Conservation (phyloP, 2,113 vertebrate species). For the Sorex fumeus region DNA sequence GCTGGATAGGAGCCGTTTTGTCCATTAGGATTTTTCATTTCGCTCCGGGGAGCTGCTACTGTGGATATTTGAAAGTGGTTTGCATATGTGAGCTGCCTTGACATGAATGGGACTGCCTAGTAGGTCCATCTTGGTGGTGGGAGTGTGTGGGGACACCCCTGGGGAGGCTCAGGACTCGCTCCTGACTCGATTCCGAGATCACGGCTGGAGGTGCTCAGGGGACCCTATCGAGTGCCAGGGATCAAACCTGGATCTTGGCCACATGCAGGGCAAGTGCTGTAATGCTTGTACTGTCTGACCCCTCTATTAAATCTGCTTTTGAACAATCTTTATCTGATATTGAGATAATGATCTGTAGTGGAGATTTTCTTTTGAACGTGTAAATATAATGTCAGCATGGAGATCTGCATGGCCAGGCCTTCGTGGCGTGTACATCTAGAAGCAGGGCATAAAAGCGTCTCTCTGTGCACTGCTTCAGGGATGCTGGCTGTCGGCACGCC, state of each 20-base stretch:
- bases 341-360: conserved; percentile 45
- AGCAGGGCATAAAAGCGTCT: conserved; percentile 45
- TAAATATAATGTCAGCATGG: conserved; percentile 47
- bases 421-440: conserved; percentile 28
- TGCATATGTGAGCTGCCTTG: conserved; percentile 3
- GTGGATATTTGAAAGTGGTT: conserved; percentile 12
- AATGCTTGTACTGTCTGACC: too few relatives aligned
- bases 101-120: background rate
- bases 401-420: conserved; percentile 67
- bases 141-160: too few relatives aligned
- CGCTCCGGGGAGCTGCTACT: background rate
- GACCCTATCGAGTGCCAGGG: too few relatives aligned
- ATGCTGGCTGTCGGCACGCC: background rate
- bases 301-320: background rate
- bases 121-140: background rate
- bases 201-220: too few relatives aligned
- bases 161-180: too few relatives aligned
- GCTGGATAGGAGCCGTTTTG: background rate
- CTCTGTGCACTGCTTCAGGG: conserved; percentile 53
- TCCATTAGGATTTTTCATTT: conserved; percentile 23
- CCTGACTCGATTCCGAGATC: too few relatives aligned
- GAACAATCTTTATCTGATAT: conserved; percentile 42
- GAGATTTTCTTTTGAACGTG: conserved; percentile 50
- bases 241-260: too few relatives aligned
- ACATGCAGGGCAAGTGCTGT: too few relatives aligned